Evolutionary conservation across 2,113 vertebrate genomes (phyloP), one percentile per base, ranked within the genome.

Genomic region (Pteronura brasiliensis): DNA sequence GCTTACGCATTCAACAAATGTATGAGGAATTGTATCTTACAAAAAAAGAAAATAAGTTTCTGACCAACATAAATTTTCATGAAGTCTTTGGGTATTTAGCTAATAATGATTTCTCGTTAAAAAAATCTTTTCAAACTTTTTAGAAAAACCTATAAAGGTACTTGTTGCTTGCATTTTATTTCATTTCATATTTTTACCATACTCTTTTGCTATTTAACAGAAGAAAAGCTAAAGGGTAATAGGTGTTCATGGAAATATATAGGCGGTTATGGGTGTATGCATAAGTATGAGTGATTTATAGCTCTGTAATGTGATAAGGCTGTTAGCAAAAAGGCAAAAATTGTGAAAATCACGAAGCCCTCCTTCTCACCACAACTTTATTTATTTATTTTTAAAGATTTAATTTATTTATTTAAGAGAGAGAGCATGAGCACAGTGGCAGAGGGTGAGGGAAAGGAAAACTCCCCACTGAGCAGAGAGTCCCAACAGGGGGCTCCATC

Each of bases 31-130:
- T 39, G 6, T 2, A 90, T 79, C 88, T 92, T 95, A 59, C 63
- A 8, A 57, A 95, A 21, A 83, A 90, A 84, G 12, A 80, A 95
- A 92, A 18, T 82, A 92, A 12, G 7, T 61, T 72, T 92, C 9
- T 74, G 15, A 10, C 0, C 47, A 85, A 74, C 11, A 83, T 63
- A 79, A 89, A 95, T 80, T 42, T 49, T 79, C 72, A 82, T 25
- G 79, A 36, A 61, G 0, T 81, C 6, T 79, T 10, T n/a, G 36
- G 8, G 1, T 59, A 89, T 96, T 97, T 52, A 85, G 8, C 0
- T 31, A 89, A 89, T 2, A 57, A 49, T 20, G 8, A 93, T 71
- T 34, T 39, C 0, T 93, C 80, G 65, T 1, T 20, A 47, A 79
- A 55, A 7, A 25, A 55, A 55, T 47, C 0, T 36, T 72, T 36